Conservation (phyloP, 1,140 invertebrate genomes). For the Drosophila auraria region DNA sequence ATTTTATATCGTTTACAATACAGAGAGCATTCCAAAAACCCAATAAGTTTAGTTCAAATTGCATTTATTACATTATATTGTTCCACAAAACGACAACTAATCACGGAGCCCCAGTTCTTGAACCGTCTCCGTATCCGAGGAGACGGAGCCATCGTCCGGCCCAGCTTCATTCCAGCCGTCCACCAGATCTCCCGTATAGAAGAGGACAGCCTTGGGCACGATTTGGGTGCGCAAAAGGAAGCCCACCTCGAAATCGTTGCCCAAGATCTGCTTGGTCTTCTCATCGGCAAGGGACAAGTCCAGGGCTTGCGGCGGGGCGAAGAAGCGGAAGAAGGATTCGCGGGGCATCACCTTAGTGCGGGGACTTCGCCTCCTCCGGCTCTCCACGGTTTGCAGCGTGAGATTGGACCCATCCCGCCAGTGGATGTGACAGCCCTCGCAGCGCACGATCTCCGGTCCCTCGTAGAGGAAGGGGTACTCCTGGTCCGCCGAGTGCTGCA, state of each 20-base stretch:
- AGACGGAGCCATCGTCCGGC: constrained; percentile 10
- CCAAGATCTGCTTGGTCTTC: constrained; percentile 82
- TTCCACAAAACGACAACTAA: background rate
- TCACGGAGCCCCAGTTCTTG: background rate
- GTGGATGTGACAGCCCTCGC: constrained; percentile 95
- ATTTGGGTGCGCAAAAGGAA: constrained; percentile 97
- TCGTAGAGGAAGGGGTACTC: constrained; percentile 97
- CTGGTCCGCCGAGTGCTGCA: constrained; percentile 95
- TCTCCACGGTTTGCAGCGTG: constrained; percentile 97
- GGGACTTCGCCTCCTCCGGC: constrained; percentile 95
- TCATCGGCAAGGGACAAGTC: constrained; percentile 88
- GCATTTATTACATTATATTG: background rate
- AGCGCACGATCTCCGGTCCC: constrained; percentile 97
- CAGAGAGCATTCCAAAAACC: too few relatives aligned
- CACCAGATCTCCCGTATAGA: constrained; percentile 94
- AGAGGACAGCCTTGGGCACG: constrained; percentile 95
- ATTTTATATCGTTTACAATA: too few relatives aligned
- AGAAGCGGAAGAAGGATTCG: constrained; percentile 99
- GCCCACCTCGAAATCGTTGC: constrained; percentile 97
- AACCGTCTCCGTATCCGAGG: constrained; percentile 11
- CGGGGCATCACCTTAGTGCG: constrained; percentile 96
- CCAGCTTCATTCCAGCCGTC: constrained; percentile 71
- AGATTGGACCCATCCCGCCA: constrained; percentile 98
- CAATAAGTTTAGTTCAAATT: too few relatives aligned
- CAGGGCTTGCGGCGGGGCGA: constrained; percentile 92